Conservation (phyloP, 1,140 invertebrate species). For the Temnothorax curvispinosus region DNA sequence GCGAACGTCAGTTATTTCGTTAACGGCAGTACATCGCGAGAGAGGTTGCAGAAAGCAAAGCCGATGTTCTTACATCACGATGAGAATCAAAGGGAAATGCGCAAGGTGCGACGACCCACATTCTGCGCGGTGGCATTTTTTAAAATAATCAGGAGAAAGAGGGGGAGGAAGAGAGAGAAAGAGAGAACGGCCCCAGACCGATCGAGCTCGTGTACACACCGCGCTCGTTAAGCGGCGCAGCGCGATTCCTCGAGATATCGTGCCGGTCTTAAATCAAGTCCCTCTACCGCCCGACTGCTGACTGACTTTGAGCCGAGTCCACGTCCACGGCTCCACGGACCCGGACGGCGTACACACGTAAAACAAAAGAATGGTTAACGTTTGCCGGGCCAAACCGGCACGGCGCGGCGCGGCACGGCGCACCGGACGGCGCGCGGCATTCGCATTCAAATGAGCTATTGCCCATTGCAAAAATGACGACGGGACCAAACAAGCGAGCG, state of each 20-base stretch:
- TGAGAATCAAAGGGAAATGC: constrained; percentile 25
- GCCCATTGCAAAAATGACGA: constrained; percentile 81
- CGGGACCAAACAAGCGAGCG: constrained; percentile 57
- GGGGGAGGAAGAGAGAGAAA: neutral
- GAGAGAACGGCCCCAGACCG: constrained; percentile 31
- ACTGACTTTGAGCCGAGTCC: constrained; percentile 82
- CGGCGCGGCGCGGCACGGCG: constrained; percentile 25
- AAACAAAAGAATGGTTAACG: constrained; percentile 85
- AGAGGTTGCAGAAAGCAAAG: neutral
- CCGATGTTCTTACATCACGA: constrained; percentile 33
- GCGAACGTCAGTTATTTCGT: neutral
- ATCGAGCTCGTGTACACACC: constrained; percentile 58
- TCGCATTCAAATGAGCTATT: constrained; percentile 84
- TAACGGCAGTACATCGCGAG: constrained; percentile 4
- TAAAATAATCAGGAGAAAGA: constrained; percentile 18
- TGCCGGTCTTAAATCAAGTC: constrained; percentile 83
- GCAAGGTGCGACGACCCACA: constrained; percentile 58
- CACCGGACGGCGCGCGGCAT: constrained; percentile 74
- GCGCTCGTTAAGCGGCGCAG: constrained; percentile 82
- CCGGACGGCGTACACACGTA: constrained; percentile 77
- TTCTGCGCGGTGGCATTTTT: constrained; percentile 52
- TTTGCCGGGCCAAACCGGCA: constrained; percentile 65
- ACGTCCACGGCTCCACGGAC: constrained; percentile 53
- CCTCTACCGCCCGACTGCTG: constrained; percentile 78
- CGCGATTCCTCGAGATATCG: constrained; percentile 84